Base-by-base conservation (phyloP, 1,140 invertebrate genomes). In the Saccostrea echinata region DNA sequence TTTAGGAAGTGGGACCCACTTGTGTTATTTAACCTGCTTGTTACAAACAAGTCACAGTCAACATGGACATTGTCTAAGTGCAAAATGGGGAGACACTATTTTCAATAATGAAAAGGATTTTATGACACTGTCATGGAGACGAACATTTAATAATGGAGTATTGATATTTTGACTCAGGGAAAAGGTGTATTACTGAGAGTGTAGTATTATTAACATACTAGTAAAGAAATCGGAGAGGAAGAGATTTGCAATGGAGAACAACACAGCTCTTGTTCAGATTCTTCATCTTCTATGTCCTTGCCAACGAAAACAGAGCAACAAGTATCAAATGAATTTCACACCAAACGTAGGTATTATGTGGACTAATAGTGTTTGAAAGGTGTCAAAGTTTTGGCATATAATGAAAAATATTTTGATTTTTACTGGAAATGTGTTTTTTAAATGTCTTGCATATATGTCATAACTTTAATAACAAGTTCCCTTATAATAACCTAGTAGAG, bases 111-210 rank as follows among this genome's bases (percentile, higher is more conserved):
- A 76, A 76, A 30, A 33, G 68, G 68, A 76, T 33, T 76, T 30
- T 27, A 76, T 76, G 68, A 18, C 68, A 76, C 24, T 33, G 68
- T 76, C 68, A 76, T 76, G 68, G 68, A 76, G 68, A 76, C 68
- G 2, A 76, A 16, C 30, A 76, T 76, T 76, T 3, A 30, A 33
- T 16, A 30, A 27, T 76, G 16, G 27, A 76, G 27, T 76, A 76
- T 76, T 76, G 68, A 76, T 76, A 76, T 76, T 76, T 33, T 30
- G 30, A 33, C 16, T 61, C 43, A 21, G 55, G 30, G 30, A 76
- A 76, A 35, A 76, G 68, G 68, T 76, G 30, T 76, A 30, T 30
- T 27, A 76, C 27, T 76, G 55, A 33, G 8, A 68, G 27, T 27
- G 27, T 30, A 27, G 68, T 33, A 12, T 30, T 27, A 71, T 6